Conservation (phyloP, 30 jellyfish, hydroid and myxozoan species). For the Aurelia aurita region DNA sequence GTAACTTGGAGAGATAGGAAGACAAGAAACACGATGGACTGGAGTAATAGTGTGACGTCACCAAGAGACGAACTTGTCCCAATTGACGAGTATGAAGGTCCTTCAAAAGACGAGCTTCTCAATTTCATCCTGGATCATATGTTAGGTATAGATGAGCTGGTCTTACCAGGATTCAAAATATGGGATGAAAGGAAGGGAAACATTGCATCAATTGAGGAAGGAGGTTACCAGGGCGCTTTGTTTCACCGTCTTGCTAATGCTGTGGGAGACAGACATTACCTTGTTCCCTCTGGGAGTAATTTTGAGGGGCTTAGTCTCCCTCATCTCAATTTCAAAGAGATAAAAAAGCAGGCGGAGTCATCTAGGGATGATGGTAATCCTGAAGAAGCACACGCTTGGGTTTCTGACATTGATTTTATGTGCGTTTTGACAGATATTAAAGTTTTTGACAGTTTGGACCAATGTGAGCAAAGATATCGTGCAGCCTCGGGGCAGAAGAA, state of each 20-base stretch:
- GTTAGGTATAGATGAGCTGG: conserved; percentile 14
- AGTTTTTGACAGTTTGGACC: not conserved
- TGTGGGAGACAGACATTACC: not conserved
- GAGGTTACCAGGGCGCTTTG: not conserved
- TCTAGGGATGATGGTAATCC: not conserved
- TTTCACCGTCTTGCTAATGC: not conserved
- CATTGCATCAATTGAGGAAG: not conserved
- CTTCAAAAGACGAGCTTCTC: not conserved
- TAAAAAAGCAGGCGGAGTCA: not conserved
- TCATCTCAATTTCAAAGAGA: not conserved
- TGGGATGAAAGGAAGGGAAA: not conserved
- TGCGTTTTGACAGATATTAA: not conserved
- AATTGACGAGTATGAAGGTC: too few relatives aligned
- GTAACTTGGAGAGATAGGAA: too few relatives aligned
- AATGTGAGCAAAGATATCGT: too few relatives aligned
- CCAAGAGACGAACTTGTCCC: too few relatives aligned
- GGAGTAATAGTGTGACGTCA: too few relatives aligned
- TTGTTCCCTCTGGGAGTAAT: conserved; percentile 2
- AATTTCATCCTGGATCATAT: not conserved
- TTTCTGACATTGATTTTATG: not conserved
- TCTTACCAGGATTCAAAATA: not conserved
- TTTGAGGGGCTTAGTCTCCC: conserved; percentile 10
- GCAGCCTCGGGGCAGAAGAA: too few relatives aligned
- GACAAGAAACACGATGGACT: too few relatives aligned
- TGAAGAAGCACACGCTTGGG: not conserved